Evolutionary conservation across 2,888 invertebrate genomes (phyloP).

Genomic region (Ametastegia equiseti): DNA sequence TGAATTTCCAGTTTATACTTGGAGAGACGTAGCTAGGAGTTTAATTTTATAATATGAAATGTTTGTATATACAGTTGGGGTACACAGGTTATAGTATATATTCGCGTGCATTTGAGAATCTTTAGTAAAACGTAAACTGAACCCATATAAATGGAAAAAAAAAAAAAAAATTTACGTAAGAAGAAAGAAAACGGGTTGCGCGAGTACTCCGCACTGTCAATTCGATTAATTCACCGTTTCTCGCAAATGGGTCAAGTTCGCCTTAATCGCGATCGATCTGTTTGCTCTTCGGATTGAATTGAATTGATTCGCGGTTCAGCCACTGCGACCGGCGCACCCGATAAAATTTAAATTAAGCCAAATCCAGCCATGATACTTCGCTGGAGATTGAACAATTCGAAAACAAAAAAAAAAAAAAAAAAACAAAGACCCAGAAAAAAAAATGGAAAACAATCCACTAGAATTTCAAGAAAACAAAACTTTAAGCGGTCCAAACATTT

Average conservation of each 20-base stretch:
- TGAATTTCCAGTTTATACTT: too few relatives aligned
- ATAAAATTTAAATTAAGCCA: background rate
- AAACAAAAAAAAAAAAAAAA: background rate
- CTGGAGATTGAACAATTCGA: background rate
- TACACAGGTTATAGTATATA: background rate
- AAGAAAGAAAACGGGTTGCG: conserved; percentile 54
- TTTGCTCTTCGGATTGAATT: conserved; percentile 29
- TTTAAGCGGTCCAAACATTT: background rate
- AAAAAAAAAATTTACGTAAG: background rate
- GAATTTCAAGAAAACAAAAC: background rate
- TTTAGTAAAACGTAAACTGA: conserved; percentile 23
- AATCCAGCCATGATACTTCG: background rate
- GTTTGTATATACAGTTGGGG: too few relatives aligned
- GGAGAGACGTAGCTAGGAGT: too few relatives aligned
- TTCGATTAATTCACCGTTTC: conserved; percentile 58
- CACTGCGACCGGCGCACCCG: background rate
- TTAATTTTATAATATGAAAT: too few relatives aligned
- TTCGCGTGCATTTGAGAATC: conserved; percentile 28
- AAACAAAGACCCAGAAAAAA: background rate
- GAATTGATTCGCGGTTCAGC: conserved; percentile 18
- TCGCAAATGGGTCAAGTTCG: conserved; percentile 64
- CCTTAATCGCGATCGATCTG: conserved; percentile 49
- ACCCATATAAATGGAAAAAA: conserved; percentile 15
- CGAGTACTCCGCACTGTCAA: conserved; percentile 48
- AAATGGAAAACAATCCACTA: background rate